Percentiles rank a stretch among this genome's conserved stretches.
These are phyloP conservation scores for Chrysaora quinquecirrha DNA, from an alignment of 30 jellyfish, hydroid and myxozoan genomes.

Conservation along the genomic window DNA sequence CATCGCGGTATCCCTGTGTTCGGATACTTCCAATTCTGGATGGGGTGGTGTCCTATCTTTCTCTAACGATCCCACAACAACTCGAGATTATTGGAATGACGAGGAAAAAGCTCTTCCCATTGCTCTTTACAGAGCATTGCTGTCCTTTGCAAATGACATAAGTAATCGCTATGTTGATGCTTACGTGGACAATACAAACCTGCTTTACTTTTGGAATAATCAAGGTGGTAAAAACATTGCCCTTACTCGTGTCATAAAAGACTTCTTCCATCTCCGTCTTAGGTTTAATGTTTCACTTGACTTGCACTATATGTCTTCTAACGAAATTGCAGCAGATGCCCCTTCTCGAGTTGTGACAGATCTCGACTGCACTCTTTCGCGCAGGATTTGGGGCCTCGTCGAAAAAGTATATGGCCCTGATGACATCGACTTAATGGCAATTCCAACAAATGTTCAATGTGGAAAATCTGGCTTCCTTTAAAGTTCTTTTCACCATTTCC, in stretches of 20 bases:
- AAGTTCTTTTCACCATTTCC: neutral
- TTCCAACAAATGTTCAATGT: neutral
- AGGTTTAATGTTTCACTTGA: neutral
- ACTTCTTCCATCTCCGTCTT: neutral
- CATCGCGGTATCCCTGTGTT: neutral
- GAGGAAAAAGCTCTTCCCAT: neutral
- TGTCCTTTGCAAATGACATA: slow-evolving; percentile 5
- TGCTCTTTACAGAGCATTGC: neutral
- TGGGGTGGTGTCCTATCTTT: slow-evolving; percentile 3
- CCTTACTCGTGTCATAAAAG: neutral
- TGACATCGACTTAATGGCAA: neutral
- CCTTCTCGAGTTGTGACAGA: neutral
- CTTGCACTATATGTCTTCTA: neutral
- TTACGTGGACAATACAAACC: neutral
- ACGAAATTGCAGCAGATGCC: neutral
- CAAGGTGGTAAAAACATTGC: neutral
- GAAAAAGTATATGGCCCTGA: neutral
- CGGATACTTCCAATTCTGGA: neutral
- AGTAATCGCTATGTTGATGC: slow-evolving; percentile 4
- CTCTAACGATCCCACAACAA: neutral
- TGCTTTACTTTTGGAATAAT: neutral
- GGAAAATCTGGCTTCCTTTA: neutral
- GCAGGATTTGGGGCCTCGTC: neutral
- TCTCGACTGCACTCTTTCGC: neutral
- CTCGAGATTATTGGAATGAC: neutral